phyloP scores from a whole-genome alignment of 2,888 invertebrate genomes.

The Priapulus caudatus region DNA sequence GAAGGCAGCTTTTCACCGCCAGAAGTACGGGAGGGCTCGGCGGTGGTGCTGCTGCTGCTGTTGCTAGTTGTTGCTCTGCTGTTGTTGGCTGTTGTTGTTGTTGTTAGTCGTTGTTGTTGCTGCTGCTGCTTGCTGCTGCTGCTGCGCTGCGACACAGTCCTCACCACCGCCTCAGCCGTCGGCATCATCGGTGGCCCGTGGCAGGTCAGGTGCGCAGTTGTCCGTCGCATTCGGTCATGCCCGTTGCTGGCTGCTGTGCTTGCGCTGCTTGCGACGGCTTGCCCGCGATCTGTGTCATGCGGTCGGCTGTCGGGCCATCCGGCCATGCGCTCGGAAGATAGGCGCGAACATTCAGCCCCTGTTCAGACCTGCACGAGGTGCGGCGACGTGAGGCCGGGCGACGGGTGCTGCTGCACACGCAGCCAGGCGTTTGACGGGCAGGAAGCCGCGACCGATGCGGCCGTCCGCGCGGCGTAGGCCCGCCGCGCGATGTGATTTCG shows the following conservation, averaged over 20 bases:
- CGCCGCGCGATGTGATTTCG: slow-evolving; percentile 19
- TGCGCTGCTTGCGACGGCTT: neutral
- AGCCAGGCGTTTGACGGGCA: neutral
- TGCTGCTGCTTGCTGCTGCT: neutral
- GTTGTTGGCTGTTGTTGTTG: neutral
- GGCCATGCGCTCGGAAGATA: neutral
- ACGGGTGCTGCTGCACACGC: neutral
- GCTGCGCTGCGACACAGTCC: neutral
- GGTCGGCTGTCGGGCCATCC: neutral
- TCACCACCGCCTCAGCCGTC: neutral
- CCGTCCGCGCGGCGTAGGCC: slow-evolving; percentile 23
- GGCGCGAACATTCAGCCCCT: slow-evolving; percentile 45
- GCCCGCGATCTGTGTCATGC: slow-evolving; percentile 38
- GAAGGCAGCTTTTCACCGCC: neutral
- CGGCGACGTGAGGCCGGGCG: too few species aligned
- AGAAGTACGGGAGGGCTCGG: neutral
- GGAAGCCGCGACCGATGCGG: slow-evolving; percentile 38
- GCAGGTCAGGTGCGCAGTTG: neutral
- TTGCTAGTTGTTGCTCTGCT: too few species aligned
- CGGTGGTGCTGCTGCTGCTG: too few species aligned
- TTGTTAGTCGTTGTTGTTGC: neutral
- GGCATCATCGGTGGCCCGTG: neutral
- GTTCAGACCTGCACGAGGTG: neutral
- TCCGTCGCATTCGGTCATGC: neutral
- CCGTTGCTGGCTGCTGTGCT: slow-evolving; percentile 17